Base-by-base conservation (phyloP, 2,797 vertebrate species). In the Sebastes taczanowskii region DNA sequence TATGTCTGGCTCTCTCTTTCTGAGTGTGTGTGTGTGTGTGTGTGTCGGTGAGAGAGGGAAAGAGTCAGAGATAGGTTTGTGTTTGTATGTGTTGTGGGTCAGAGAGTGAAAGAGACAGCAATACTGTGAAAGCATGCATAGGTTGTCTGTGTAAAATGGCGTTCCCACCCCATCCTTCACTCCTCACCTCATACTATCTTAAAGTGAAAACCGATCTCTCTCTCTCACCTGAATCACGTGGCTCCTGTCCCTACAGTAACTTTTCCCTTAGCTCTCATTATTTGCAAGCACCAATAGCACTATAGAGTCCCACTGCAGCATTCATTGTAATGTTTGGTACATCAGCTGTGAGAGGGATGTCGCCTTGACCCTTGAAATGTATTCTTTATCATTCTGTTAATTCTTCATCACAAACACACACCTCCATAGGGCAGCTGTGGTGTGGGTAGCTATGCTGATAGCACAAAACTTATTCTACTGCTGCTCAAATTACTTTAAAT, bases 1-100 rank as follows among this genome's bases (percentile, higher is more conserved):
- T 83, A 68, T 86, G 77, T 84, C 80, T 88, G 64, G 29, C 52
- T 75, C 74, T 84, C 71, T 75, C 42, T 73, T 56, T 78, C 29
- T 29, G 70, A 42, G 6, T 34, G 66, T 80, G 76, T 56, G 62
- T 72, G 66, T 56, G 62, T 72, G 66, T 69, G 63, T 70, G 5
- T 46, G 20, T 32, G 27, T 27, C 55, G 62, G 38, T 14, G 13
- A 38, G 13, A 14, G 38, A 42, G 3, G 35, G 23, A 16, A 18
- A 53, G 71, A 65, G 4, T 7, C 6, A 35, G 58, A 32, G 55
- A 53, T 10, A 53, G 20, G n/a, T 62, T 7, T 55, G 38, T 32
- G 70, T 60, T 73, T 55, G 23, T 55, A 16, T 64, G 70, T 35
- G 23, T 71, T 29, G 22, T 63, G 22, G 14, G 42, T 46, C 14